Percentiles rank a stretch among this genome's conserved stretches.
These are phyloP conservation scores for Ecliptopera silaceata DNA, from an alignment of 2,888 invertebrate genomes.

Conservation along the genomic window DNA sequence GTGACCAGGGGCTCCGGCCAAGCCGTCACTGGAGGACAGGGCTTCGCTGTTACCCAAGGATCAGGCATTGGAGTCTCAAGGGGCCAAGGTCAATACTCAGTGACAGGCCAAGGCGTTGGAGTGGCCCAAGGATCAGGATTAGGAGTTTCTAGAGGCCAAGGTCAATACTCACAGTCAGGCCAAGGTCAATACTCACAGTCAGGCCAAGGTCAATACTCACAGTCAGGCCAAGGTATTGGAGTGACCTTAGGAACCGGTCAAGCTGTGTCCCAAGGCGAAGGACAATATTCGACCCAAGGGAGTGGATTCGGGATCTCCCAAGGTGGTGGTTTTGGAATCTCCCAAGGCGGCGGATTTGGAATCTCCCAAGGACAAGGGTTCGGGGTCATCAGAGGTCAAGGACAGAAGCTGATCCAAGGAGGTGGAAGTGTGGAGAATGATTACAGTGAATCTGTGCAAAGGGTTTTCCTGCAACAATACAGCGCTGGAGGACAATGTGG, in stretches of 20 bases:
- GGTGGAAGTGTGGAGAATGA: conserved; percentile 54
- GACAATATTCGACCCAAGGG: background rate
- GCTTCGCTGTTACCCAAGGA: conserved; percentile 30
- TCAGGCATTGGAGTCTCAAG: conserved; percentile 9
- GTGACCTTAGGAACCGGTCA: conserved; percentile 33
- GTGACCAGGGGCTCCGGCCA: conserved; percentile 32
- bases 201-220: conserved; percentile 26
- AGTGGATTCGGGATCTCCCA: conserved; percentile 21
- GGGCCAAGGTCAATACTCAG: conserved; percentile 27
- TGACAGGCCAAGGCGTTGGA: conserved; percentile 30
- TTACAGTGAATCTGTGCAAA: conserved; percentile 54
- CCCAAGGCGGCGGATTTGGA: conserved; percentile 15
- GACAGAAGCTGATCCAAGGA: conserved; percentile 36
- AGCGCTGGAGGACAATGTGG: conserved; percentile 66
- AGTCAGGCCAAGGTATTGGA: conserved; percentile 29
- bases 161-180: conserved; percentile 8
- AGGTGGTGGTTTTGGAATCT: conserved; percentile 12
- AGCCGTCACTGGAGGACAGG: conserved; percentile 33
- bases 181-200: conserved; percentile 28
- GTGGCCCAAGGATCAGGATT: conserved; percentile 29
- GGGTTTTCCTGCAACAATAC: conserved; percentile 61
- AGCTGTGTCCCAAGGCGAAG: background rate
- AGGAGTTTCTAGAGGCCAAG: conserved; percentile 16
- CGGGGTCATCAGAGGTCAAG: conserved; percentile 31
- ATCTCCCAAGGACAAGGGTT: conserved; percentile 10